Evolutionary conservation across 2,113 vertebrate genomes (phyloP).

Genomic region (Arizona elegans): DNA sequence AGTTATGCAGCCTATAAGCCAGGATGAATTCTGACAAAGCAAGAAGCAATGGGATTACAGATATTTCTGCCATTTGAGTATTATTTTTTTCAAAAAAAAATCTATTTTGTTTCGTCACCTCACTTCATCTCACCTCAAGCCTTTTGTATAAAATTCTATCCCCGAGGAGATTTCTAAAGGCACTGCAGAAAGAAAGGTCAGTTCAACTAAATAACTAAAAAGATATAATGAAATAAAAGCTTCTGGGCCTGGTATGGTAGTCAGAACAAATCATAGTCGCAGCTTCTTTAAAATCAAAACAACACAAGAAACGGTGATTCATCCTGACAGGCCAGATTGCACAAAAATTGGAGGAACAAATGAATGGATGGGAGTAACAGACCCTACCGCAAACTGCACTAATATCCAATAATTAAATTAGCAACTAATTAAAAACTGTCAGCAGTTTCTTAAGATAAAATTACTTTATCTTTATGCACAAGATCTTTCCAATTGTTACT

Average conservation of each 20-base stretch:
- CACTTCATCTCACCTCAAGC: neutral
- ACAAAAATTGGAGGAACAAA: slow-evolving; percentile 1
- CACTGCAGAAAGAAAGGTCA: neutral
- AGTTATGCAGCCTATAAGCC: neutral
- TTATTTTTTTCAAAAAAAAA: neutral
- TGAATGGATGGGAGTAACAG: neutral
- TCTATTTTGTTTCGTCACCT: neutral
- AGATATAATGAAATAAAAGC: neutral
- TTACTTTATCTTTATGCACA: neutral
- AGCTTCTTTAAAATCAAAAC: neutral
- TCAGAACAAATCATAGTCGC: neutral
- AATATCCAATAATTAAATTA: slow-evolving; percentile 16
- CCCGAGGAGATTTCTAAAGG: neutral
- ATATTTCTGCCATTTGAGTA: neutral
- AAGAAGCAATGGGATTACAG: neutral
- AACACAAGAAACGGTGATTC: neutral
- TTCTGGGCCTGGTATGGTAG: neutral
- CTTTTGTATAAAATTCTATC: neutral
- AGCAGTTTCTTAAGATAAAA: slow-evolving; percentile 26
- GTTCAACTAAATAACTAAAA: neutral
- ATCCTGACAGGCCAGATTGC: neutral
- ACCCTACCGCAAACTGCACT: neutral
- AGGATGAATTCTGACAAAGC: neutral
- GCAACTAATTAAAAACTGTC: slow-evolving; percentile 6
- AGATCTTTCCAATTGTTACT: slow-evolving; percentile 9